Conservation (phyloP, 2,888 invertebrate genomes). For the Plusia festucae region DNA sequence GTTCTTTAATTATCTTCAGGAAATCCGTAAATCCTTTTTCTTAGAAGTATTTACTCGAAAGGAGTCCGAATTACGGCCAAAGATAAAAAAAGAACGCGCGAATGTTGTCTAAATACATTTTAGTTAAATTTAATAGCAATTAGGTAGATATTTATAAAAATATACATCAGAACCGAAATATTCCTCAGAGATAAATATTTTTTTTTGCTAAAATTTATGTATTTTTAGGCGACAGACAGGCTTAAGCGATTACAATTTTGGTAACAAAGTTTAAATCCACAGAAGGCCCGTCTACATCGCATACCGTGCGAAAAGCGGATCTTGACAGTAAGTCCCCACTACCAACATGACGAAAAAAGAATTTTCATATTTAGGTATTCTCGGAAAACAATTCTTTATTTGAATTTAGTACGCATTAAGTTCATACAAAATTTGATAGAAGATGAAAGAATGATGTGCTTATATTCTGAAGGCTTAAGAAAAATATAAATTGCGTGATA, state of each 20-base stretch:
- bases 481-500: neutral
- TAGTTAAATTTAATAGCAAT: neutral
- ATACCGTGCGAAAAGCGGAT: slow-evolving; percentile 37
- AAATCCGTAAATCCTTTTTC: too few species aligned
- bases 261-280: slow-evolving; percentile 54
- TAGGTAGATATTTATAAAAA: neutral
- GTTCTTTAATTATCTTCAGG: too few species aligned
- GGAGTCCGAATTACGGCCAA: too few species aligned
- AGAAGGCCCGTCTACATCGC: slow-evolving; percentile 32
- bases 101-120: neutral
- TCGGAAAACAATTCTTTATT: neutral
- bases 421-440: neutral
- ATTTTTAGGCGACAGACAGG: slow-evolving; percentile 39
- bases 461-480: neutral
- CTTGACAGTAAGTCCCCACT: slow-evolving; percentile 39
- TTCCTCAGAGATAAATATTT: too few species aligned
- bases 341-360: slow-evolving; percentile 46
- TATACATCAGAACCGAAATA: neutral
- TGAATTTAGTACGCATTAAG: neutral
- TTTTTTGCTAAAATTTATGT: slow-evolving; percentile 38
- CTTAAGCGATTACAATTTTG: slow-evolving; percentile 38
- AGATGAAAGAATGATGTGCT: neutral
- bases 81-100: neutral
- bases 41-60: too few species aligned
- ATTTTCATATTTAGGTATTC: slow-evolving; percentile 40